Conservation (phyloP, 1,140 invertebrate species). For the Diabrotica virgifera region DNA sequence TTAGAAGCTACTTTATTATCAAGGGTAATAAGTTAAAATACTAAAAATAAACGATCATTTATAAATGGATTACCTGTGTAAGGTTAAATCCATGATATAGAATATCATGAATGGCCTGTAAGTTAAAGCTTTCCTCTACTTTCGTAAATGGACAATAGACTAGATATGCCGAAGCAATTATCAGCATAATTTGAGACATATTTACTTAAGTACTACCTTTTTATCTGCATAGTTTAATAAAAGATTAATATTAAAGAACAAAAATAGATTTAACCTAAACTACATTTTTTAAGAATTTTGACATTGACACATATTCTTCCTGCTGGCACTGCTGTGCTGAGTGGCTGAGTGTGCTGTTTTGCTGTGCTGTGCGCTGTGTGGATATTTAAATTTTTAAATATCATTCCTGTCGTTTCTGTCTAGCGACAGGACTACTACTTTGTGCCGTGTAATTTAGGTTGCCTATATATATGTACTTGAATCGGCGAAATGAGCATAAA, state of each 20-base stretch:
- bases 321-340: too few species aligned
- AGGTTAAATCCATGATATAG: conserved; percentile 85
- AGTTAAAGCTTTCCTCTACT: conserved; percentile 99
- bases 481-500: too few species aligned
- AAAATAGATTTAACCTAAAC: conserved; percentile 35
- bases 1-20: too few species aligned
- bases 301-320: too few species aligned
- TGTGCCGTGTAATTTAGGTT: too few species aligned
- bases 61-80: conserved; percentile 62
- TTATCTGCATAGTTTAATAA: conserved; percentile 33
- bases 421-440: too few species aligned
- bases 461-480: too few species aligned
- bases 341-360: too few species aligned
- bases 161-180: conserved; percentile 71
- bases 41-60: background rate
- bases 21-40: conserved; percentile 7
- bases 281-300: conserved; percentile 10
- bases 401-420: too few species aligned
- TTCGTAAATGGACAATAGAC: conserved; percentile 94
- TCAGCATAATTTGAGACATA: conserved; percentile 47
- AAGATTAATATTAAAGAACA: conserved; percentile 22
- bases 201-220: conserved; percentile 32
- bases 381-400: too few species aligned
- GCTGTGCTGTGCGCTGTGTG: too few species aligned
- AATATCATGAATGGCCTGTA: conserved; percentile 97